Evolutionary conservation across 1,140 invertebrate species (phyloP).

Genomic region (Zaprionus africanus): DNA sequence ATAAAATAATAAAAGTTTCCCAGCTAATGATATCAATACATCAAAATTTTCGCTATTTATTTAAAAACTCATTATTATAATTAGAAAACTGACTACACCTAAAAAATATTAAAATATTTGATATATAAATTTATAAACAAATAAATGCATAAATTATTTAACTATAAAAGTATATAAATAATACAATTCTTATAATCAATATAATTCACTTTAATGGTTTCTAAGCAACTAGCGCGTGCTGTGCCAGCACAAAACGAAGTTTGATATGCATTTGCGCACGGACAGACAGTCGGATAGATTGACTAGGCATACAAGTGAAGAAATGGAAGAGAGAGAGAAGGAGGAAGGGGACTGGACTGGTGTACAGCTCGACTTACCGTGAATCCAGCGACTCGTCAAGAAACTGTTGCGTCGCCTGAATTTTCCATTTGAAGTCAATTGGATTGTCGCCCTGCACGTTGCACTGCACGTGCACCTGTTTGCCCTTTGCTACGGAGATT

Average conservation of each 20-base stretch:
- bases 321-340: neutral
- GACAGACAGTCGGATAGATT: constrained; percentile 21
- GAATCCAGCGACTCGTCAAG: constrained; percentile 89
- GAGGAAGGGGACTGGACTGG: neutral
- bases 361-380: constrained; percentile 83
- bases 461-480: constrained; percentile 92
- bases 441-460: constrained; percentile 95
- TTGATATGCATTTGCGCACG: neutral
- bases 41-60: too few relatives aligned
- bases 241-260: neutral
- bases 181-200: neutral
- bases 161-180: neutral
- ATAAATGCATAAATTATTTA: neutral
- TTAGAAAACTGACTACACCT: neutral
- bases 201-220: neutral
- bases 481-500: constrained; percentile 90
- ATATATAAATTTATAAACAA: neutral
- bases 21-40: too few relatives aligned
- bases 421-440: constrained; percentile 93
- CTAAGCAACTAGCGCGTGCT: neutral
- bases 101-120: neutral
- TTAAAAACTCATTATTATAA: too few relatives aligned
- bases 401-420: constrained; percentile 86
- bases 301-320: neutral
- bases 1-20: too few relatives aligned